Conservation (phyloP, 2,113 vertebrate genomes). For the Pithys albifrons region DNA sequence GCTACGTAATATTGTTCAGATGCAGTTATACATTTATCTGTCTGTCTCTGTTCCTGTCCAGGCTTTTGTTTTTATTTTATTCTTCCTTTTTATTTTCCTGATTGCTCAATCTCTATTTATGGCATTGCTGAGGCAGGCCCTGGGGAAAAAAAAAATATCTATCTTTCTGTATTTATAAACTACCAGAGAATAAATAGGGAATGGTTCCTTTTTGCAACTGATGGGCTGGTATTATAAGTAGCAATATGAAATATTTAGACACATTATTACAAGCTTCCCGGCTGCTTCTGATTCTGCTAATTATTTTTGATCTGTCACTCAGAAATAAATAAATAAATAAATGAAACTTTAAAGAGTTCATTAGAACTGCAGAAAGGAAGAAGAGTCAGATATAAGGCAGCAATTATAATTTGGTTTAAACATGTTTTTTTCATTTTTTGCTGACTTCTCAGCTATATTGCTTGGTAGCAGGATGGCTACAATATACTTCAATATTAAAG, state of each 20-base stretch:
- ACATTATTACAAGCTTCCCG: slow-evolving; percentile 49
- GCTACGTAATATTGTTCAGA: not conserved
- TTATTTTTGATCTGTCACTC: slow-evolving; percentile 56
- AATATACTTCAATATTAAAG: slow-evolving; percentile 30
- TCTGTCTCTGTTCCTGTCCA: not conserved
- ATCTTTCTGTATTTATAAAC: slow-evolving; percentile 38
- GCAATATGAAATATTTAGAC: slow-evolving; percentile 48
- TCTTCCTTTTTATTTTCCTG: not conserved
- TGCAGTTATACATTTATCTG: not conserved
- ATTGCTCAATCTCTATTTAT: slow-evolving; percentile 18
- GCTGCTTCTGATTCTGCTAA: slow-evolving; percentile 53
- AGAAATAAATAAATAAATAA: slow-evolving; percentile 39
- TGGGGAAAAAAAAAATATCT: not conserved
- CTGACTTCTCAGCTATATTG: slow-evolving; percentile 36
- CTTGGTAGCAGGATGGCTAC: slow-evolving; percentile 19
- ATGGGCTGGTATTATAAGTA: slow-evolving; percentile 27
- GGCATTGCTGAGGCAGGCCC: slow-evolving; percentile 8
- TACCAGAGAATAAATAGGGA: slow-evolving; percentile 26
- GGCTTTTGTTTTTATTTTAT: not conserved
- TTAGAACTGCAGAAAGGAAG: slow-evolving; percentile 27
- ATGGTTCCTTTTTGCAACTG: slow-evolving; percentile 8
- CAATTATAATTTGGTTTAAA: slow-evolving; percentile 27
- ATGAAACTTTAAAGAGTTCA: slow-evolving; percentile 51
- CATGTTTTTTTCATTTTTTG: not conserved
- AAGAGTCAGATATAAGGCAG: slow-evolving; percentile 19